These are phyloP conservation scores for Drosophila funebris DNA, from an alignment of 1,140 invertebrate genomes.

Conservation along the genomic window DNA sequence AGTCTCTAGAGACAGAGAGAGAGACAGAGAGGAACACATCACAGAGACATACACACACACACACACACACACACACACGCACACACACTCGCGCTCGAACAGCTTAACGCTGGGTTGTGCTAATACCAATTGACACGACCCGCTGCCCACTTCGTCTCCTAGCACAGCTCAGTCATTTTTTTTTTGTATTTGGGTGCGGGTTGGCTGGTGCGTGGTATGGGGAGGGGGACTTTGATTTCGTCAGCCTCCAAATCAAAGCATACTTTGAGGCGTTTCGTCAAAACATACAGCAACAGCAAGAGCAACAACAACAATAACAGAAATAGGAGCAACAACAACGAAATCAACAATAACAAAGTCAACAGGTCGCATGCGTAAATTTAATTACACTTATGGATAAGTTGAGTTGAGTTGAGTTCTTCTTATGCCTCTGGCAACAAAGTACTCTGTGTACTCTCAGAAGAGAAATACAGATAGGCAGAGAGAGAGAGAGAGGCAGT, in stretches of 20 bases:
- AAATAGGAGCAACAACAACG: too few relatives aligned
- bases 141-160: background rate
- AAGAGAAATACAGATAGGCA: background rate
- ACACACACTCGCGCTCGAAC: background rate
- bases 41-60: conserved; percentile 20
- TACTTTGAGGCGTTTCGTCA: conserved; percentile 46
- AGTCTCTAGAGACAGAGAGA: conserved; percentile 38
- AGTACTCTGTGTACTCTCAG: conserved; percentile 1
- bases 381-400: conserved; percentile 71
- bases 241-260: conserved; percentile 56
- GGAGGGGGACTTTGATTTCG: conserved; percentile 61
- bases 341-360: conserved; percentile 4
- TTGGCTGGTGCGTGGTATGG: too few relatives aligned
- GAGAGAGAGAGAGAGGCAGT: background rate
- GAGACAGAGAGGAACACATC: conserved; percentile 8
- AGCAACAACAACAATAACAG: background rate
- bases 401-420: conserved; percentile 22
- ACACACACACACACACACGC: background rate
- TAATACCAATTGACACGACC: conserved; percentile 38
- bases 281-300: conserved; percentile 16
- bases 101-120: conserved; percentile 23
- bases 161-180: background rate
- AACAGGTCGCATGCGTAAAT: conserved; percentile 53
- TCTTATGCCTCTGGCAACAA: background rate
- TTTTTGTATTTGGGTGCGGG: background rate